phyloP scores from a whole-genome alignment of 2,888 invertebrate species.

The Phengaris alcon region DNA sequence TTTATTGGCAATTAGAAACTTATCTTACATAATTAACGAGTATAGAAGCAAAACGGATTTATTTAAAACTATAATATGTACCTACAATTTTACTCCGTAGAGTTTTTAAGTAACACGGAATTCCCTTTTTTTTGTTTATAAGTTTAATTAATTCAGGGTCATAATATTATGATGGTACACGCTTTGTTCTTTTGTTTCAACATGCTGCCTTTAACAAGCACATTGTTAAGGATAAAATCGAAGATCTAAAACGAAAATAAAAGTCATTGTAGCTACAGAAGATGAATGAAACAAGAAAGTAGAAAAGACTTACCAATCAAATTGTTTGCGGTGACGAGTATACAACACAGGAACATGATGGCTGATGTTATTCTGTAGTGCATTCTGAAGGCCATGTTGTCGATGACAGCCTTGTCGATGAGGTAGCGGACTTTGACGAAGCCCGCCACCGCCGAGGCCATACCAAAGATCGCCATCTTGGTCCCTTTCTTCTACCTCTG shows the following conservation, averaged over 20 bases:
- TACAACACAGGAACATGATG: constrained; percentile 90
- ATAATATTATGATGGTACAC: neutral
- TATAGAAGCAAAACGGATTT: neutral
- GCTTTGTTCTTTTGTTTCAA: constrained; percentile 12
- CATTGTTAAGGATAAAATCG: neutral
- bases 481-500: constrained; percentile 46
- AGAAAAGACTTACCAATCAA: constrained; percentile 87
- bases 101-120: constrained; percentile 5
- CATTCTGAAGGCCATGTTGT: constrained; percentile 93
- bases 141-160: neutral
- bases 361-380: constrained; percentile 94
- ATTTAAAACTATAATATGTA: neutral
- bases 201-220: neutral
- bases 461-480: constrained; percentile 88
- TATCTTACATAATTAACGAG: neutral
- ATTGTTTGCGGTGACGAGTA: constrained; percentile 93
- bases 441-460: constrained; percentile 93
- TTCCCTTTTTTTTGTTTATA: constrained; percentile 12
- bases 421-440: constrained; percentile 94
- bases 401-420: constrained; percentile 92
- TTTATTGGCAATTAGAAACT: no score
- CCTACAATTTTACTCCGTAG: neutral
- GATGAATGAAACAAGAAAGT: neutral
- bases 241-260: neutral
- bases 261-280: no score